Evolutionary conservation across 2,113 vertebrate species (phyloP).

Genomic region (Pseudorhombus dupliciocellatus): DNA sequence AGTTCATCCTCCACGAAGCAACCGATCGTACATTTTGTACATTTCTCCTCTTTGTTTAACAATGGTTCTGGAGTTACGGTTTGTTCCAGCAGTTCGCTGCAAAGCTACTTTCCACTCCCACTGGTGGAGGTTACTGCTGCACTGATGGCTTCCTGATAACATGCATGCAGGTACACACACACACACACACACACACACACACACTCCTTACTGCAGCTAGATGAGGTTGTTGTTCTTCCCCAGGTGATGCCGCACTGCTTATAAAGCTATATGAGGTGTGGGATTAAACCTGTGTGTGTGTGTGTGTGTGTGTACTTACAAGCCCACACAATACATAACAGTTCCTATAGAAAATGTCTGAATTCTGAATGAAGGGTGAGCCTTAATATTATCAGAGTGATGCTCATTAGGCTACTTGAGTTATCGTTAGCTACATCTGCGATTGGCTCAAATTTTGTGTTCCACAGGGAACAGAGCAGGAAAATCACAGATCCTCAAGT

Average conservation of each 20-base stretch:
- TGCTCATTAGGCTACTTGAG: no score
- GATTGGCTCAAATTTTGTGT: no score
- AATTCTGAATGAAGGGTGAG: no score
- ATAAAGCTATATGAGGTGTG: slow-evolving; percentile 42
- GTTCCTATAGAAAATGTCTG: no score
- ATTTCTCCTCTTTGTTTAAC: neutral
- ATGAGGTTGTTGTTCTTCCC: slow-evolving; percentile 24
- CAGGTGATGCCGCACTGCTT: slow-evolving; percentile 18
- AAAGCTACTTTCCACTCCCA: neutral
- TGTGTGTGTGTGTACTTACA: neutral
- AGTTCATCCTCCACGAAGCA: neutral
- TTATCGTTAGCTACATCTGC: no score
- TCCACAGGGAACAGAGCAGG: no score
- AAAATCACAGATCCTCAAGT: neutral
- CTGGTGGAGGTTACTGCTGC: slow-evolving; percentile 1
- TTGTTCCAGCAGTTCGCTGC: slow-evolving; percentile 19
- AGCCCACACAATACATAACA: neutral
- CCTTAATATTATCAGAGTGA: no score
- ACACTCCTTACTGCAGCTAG: slow-evolving; percentile 7
- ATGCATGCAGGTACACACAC: slow-evolving; percentile 8
- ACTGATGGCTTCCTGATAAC: slow-evolving; percentile 36
- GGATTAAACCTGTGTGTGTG: neutral
- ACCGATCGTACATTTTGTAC: neutral
- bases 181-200: slow-evolving; percentile 16
- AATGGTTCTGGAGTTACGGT: slow-evolving; percentile 11